Evolutionary conservation across 2,797 vertebrate genomes (phyloP).

Genomic region (Botia kubotai): DNA sequence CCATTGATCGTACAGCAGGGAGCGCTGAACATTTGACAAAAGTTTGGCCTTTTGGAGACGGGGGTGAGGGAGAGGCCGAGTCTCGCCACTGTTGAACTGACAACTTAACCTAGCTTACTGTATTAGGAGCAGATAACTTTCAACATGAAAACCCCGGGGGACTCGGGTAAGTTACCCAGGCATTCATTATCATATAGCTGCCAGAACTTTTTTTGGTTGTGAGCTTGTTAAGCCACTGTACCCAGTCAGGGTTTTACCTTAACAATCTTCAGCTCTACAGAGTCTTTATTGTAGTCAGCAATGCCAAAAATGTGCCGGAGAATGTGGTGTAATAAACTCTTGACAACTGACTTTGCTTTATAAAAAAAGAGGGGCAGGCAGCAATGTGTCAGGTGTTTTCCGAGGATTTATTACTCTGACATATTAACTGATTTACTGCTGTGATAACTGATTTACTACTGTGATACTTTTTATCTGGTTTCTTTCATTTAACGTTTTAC

Average conservation of each 20-base stretch:
- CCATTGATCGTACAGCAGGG: not conserved
- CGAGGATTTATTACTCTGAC: not conserved
- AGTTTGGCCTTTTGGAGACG: constrained; percentile 41
- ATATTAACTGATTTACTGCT: not conserved
- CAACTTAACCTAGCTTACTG: constrained; percentile 26
- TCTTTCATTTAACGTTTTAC: not conserved
- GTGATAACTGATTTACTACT: not conserved
- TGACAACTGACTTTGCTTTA: constrained; percentile 2
- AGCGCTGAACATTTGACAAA: constrained; percentile 35
- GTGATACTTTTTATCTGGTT: not conserved
- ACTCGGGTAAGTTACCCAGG: constrained; percentile 73
- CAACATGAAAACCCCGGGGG: constrained; percentile 82
- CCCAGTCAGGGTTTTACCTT: not conserved
- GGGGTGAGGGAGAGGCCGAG: constrained; percentile 42
- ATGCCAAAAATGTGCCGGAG: not conserved
- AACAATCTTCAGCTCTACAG: not conserved
- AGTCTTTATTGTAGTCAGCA: constrained; percentile 6
- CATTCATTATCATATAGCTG: constrained; percentile 10
- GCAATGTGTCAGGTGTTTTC: not conserved
- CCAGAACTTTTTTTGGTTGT: constrained; percentile 8
- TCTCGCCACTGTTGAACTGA: constrained; percentile 29
- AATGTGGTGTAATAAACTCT: not conserved
- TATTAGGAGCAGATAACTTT: constrained; percentile 27
- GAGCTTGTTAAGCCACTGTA: not conserved
- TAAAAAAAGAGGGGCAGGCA: not conserved